Evolutionary conservation across 2,797 vertebrate genomes (phyloP).

Genomic region (Danio tinwini): DNA sequence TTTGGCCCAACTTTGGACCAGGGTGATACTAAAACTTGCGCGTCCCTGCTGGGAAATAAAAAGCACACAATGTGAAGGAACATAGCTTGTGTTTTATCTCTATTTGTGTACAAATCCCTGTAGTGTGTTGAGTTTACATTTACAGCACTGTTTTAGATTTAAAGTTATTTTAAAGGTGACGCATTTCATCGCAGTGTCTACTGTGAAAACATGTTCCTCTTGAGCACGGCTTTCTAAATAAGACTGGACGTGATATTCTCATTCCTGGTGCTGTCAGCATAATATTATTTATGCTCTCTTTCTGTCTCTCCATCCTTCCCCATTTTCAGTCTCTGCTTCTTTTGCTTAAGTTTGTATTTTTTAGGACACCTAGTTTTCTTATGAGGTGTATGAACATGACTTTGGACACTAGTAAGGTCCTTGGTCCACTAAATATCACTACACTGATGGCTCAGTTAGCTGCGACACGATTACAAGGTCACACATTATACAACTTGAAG

Average conservation of each 20-base stretch:
- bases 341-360: neutral
- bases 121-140: constrained; percentile 36
- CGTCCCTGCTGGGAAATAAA: constrained; percentile 26
- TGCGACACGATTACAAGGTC: neutral
- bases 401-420: neutral
- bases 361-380: neutral
- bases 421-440: neutral
- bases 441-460: neutral
- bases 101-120: constrained; percentile 28
- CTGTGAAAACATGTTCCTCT: constrained; percentile 42
- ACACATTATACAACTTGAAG: neutral
- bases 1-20: constrained; percentile 10
- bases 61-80: constrained; percentile 13
- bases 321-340: neutral
- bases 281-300: constrained; percentile 8
- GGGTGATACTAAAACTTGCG: neutral
- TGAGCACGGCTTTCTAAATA: constrained; percentile 35
- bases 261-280: constrained; percentile 14
- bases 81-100: neutral
- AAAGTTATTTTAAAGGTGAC: constrained; percentile 37
- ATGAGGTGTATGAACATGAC: neutral
- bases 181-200: constrained; percentile 32
- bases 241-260: constrained; percentile 40
- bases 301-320: neutral
- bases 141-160: constrained; percentile 13